A percentile compares a stretch with the other conserved stretches of the same genome.
These are phyloP conservation scores for Clusia tigrina DNA, from an alignment of 2,888 invertebrate species.

Conservation along the genomic window DNA sequence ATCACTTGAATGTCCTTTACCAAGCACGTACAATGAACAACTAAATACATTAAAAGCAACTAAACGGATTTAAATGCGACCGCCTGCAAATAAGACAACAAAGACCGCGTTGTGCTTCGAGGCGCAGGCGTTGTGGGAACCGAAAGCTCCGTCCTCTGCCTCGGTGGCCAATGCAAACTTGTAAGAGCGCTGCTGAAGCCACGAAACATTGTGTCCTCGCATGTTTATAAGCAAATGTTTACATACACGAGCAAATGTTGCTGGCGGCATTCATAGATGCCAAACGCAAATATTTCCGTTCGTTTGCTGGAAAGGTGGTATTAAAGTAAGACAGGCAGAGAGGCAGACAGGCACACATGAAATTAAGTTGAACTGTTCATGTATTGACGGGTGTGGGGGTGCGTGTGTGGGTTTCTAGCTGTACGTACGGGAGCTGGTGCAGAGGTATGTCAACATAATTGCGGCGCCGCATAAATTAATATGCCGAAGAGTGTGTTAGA, in stretches of 20 bases:
- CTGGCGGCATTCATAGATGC: not conserved
- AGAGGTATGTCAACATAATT: not conserved
- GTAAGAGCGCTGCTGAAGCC: no score
- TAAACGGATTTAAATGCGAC: conserved; percentile 30
- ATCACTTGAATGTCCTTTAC: conserved; percentile 30
- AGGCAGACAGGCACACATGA: no score
- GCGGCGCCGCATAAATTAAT: conserved; percentile 23
- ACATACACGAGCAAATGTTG: not conserved
- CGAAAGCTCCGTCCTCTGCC: no score
- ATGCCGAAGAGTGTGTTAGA: no score
- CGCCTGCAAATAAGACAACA: not conserved
- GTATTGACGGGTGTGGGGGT: no score
- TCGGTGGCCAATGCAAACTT: not conserved
- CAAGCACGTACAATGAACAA: conserved; percentile 31
- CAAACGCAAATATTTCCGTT: not conserved
- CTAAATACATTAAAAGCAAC: conserved; percentile 31
- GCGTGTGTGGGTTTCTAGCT: no score
- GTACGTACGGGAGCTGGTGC: no score
- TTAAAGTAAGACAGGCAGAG: no score
- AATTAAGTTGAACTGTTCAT: no score
- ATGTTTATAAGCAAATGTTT: not conserved
- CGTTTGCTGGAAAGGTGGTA: not conserved
- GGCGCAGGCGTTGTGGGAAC: conserved; percentile 26
- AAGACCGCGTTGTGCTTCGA: not conserved
- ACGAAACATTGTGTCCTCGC: not conserved